phyloP scores from a whole-genome alignment of 2,888 invertebrate genomes.

The Cerceris ruficornis region DNA sequence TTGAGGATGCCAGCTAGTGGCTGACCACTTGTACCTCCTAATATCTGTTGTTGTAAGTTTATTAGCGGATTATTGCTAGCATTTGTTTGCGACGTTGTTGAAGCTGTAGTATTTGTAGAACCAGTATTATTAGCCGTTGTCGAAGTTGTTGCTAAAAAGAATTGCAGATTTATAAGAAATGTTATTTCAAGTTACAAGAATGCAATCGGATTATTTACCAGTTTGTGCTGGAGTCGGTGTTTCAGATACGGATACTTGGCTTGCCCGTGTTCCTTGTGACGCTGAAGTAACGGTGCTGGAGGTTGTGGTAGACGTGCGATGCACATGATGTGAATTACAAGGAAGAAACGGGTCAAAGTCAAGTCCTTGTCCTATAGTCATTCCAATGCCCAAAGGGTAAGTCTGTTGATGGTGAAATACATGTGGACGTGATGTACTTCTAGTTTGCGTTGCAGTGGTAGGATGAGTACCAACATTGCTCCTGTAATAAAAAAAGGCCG shows the following conservation, averaged over 20 bases:
- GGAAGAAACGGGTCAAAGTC: conserved; percentile 87
- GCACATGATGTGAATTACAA: conserved; percentile 88
- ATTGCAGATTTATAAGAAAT: conserved; percentile 3
- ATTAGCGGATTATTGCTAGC: conserved; percentile 22
- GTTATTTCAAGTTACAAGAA: background rate
- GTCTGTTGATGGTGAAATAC: conserved; percentile 84
- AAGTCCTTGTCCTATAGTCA: conserved; percentile 69
- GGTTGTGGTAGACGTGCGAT: conserved; percentile 70
- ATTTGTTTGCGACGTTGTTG: conserved; percentile 42
- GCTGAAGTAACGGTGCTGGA: conserved; percentile 62
- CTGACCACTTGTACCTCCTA: conserved; percentile 26
- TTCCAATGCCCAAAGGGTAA: conserved; percentile 82
- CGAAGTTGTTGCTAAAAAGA: conserved; percentile 61
- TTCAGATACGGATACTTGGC: conserved; percentile 82
- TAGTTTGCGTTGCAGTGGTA: conserved; percentile 88
- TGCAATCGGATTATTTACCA: conserved; percentile 51
- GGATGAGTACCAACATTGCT: conserved; percentile 87
- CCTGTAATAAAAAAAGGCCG: conserved; percentile 70
- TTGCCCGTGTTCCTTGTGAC: conserved; percentile 70
- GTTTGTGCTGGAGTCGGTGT: conserved; percentile 67
- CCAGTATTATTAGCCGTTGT: conserved; percentile 50
- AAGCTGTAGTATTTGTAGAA: conserved; percentile 50
- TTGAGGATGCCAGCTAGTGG: conserved; percentile 26
- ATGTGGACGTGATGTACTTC: conserved; percentile 87
- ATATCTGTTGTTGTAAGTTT: conserved; percentile 39